phyloP scores from a whole-genome alignment of 2,888 invertebrate genomes.

The Pachymerium ferrugineum region DNA sequence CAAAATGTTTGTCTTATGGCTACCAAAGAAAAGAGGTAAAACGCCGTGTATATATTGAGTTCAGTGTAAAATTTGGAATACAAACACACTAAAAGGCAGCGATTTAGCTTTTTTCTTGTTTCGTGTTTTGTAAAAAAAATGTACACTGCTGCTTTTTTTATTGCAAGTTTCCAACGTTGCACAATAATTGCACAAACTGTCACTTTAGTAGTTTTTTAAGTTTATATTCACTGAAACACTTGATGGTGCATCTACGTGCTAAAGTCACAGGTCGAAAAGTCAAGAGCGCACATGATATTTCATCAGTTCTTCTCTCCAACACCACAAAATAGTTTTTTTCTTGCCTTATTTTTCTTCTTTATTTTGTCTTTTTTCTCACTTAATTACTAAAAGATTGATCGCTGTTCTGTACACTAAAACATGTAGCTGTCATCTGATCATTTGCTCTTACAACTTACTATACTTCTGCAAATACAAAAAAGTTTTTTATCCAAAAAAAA shows the following conservation, averaged over 20 bases:
- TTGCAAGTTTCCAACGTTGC: neutral
- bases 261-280: neutral
- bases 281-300: neutral
- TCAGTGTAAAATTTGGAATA: neutral
- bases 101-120: neutral
- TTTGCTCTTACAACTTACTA: neutral
- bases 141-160: neutral
- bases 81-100: slow-evolving; percentile 13
- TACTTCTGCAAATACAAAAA: neutral
- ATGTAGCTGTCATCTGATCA: neutral
- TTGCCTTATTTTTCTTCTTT: neutral
- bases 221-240: neutral
- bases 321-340: neutral
- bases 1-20: neutral
- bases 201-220: neutral
- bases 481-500: too few relatives aligned
- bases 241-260: neutral
- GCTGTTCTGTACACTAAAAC: neutral
- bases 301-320: neutral
- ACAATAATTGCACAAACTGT: neutral
- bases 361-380: neutral
- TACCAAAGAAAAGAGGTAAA: neutral
- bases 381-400: neutral
- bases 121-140: neutral
- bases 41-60: neutral